Conservation (phyloP, 2,888 invertebrate genomes). For the Neocrepidodera transversa region DNA sequence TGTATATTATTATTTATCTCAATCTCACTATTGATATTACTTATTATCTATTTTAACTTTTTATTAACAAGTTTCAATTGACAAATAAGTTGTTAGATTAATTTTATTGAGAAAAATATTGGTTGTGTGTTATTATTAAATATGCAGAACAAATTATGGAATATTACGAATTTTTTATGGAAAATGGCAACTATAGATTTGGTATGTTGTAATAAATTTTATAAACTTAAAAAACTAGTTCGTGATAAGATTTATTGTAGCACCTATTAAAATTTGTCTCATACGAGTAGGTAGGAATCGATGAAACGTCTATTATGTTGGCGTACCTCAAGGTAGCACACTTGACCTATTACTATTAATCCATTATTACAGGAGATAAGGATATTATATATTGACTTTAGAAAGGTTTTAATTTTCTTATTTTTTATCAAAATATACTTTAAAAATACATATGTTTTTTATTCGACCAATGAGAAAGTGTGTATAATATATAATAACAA, state of each 20-base stretch:
- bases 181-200: background rate
- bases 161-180: constrained; percentile 5
- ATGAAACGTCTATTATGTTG: constrained; percentile 8
- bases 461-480: too few relatives aligned
- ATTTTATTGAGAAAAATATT: background rate
- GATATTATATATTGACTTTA: background rate
- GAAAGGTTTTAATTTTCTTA: too few relatives aligned
- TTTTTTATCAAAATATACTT: too few relatives aligned
- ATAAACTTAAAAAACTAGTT: too few relatives aligned
- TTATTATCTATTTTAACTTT: background rate
- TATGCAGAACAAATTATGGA: background rate
- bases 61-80: background rate
- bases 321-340: constrained; percentile 22
- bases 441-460: too few relatives aligned
- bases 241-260: too few relatives aligned
- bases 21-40: background rate
- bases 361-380: constrained; percentile 44
- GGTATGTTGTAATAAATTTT: constrained; percentile 6
- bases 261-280: too few relatives aligned
- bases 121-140: background rate
- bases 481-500: too few relatives aligned
- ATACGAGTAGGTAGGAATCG: constrained; percentile 1
- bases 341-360: background rate
- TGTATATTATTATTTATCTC: constrained; percentile 2
- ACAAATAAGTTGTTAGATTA: background rate